phyloP scores from a whole-genome alignment of 2,888 invertebrate species.

The Lysandra bellargus region DNA sequence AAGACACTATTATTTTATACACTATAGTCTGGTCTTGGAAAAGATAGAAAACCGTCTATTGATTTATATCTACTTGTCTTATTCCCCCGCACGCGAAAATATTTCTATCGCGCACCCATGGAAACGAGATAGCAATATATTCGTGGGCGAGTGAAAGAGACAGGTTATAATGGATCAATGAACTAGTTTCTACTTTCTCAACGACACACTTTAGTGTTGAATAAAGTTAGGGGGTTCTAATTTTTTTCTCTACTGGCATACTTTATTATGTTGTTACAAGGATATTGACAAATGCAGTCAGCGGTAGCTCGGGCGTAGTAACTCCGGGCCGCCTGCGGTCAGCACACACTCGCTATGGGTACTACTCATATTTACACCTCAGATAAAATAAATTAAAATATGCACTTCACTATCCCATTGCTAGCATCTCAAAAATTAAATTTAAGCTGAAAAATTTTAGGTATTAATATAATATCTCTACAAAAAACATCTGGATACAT shows the following conservation, averaged over 20 bases:
- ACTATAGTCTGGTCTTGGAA: background rate
- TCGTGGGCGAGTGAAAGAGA: background rate
- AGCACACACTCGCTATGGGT: slow-evolving; percentile 55
- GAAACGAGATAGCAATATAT: background rate
- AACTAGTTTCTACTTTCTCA: background rate
- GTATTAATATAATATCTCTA: slow-evolving; percentile 31
- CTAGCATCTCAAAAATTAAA: slow-evolving; percentile 34
- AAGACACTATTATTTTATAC: no score
- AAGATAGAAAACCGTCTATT: background rate
- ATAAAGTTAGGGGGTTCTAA: background rate
- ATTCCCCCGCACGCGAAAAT: no score
- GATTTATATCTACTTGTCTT: background rate
- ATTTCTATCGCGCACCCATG: background rate
- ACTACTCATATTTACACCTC: slow-evolving; percentile 56
- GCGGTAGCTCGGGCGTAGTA: background rate
- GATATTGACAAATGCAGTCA: slow-evolving; percentile 10
- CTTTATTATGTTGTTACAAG: background rate
- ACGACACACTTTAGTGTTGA: background rate
- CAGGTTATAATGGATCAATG: background rate
- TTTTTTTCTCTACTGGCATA: background rate
- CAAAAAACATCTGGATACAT: slow-evolving; percentile 32
- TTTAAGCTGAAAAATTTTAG: slow-evolving; percentile 24
- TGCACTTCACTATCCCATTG: slow-evolving; percentile 36
- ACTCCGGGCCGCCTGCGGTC: slow-evolving; percentile 52
- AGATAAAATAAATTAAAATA: slow-evolving; percentile 50